Conservation (phyloP, 2,113 vertebrate genomes). For the Chroicocephalus ridibundus region DNA sequence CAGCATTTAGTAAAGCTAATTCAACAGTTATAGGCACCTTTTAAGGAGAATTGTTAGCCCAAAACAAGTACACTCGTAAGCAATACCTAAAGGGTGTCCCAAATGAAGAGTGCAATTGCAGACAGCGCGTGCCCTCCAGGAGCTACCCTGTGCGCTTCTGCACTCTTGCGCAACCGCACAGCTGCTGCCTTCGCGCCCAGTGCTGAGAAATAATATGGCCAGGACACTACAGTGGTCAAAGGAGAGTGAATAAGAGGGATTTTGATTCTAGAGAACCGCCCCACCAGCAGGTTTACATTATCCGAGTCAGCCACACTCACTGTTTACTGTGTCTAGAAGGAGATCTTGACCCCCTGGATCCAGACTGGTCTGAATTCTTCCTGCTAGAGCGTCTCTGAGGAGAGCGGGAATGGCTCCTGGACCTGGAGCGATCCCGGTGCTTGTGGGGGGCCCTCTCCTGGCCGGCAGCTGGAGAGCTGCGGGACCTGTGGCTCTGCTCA, state of each 20-base stretch:
- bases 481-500: neutral
- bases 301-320: conserved; percentile 51
- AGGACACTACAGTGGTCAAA: neutral
- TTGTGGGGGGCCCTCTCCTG: neutral
- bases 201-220: neutral
- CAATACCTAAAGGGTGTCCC: neutral
- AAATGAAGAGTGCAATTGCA: accelerated
- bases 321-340: conserved; percentile 50
- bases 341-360: conserved; percentile 33
- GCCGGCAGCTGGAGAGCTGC: neutral
- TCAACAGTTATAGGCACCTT: neutral
- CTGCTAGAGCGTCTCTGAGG: conserved; percentile 44
- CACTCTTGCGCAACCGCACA: neutral
- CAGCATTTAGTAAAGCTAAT: neutral
- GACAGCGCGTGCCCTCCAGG: neutral
- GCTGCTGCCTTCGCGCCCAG: neutral
- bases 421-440: conserved; percentile 38
- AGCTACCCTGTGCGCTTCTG: neutral
- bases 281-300: neutral
- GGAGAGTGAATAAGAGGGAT: neutral
- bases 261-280: neutral
- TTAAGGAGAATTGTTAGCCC: neutral
- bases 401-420: conserved; percentile 57
- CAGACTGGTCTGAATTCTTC: neutral
- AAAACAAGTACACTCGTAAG: neutral